phyloP scores from a whole-genome alignment of 1,140 invertebrate genomes.

The Bombus waltoni region DNA sequence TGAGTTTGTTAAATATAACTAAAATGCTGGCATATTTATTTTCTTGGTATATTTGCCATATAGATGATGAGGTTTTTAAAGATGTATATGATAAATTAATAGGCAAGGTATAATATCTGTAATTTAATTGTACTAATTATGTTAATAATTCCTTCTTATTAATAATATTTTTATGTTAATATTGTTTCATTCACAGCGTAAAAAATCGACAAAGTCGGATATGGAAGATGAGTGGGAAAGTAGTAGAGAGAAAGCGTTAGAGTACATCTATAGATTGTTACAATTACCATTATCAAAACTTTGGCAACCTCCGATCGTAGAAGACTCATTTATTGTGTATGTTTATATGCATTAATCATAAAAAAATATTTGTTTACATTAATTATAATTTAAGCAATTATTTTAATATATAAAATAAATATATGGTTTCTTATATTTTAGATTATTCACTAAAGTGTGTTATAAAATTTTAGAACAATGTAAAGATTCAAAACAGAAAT shows the following conservation, averaged over 20 bases:
- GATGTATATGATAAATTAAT: constrained; percentile 68
- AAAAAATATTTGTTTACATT: neutral
- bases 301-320: constrained; percentile 91
- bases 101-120: constrained; percentile 70
- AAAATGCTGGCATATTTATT: constrained; percentile 79
- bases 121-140: constrained; percentile 19
- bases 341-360: constrained; percentile 46
- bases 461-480: constrained; percentile 90
- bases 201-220: constrained; percentile 75
- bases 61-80: constrained; percentile 70
- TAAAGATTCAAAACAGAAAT: constrained; percentile 85
- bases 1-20: constrained; percentile 62
- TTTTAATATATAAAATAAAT: constrained; percentile 29
- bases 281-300: constrained; percentile 88
- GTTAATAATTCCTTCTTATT: neutral
- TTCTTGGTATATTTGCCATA: constrained; percentile 69
- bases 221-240: constrained; percentile 84
- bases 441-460: constrained; percentile 87
- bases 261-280: constrained; percentile 86
- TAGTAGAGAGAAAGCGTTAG: constrained; percentile 85
- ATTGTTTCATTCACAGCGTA: constrained; percentile 63
- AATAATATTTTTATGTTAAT: constrained; percentile 21
- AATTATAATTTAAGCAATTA: neutral
- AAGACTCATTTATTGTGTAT: constrained; percentile 93
- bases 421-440: constrained; percentile 75